Conservation (phyloP, 2,113 vertebrate genomes). For the Blennius ocellaris region DNA sequence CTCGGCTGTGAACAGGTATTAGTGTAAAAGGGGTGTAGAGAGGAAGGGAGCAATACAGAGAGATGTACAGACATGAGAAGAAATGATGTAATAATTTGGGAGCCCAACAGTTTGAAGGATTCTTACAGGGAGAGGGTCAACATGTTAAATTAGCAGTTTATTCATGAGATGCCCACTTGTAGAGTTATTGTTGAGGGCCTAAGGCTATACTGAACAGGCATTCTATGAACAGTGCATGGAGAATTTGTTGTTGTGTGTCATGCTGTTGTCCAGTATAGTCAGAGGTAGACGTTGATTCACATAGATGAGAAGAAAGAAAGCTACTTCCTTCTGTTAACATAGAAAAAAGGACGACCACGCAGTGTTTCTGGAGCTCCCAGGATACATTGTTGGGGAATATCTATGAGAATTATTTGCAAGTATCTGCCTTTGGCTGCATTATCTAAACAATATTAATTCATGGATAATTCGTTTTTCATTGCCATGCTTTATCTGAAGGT, state of each 20-base stretch:
- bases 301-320: not conserved
- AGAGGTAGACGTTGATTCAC: not conserved
- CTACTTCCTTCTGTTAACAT: not conserved
- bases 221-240: not conserved
- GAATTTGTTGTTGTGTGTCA: no score
- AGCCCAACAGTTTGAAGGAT: no score
- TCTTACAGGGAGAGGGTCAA: no score
- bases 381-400: not conserved
- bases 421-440: not conserved
- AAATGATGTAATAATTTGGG: not conserved
- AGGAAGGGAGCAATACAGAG: not conserved
- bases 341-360: no score
- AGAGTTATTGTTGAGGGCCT: not conserved
- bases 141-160: no score
- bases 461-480: not conserved
- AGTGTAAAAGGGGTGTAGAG: slow-evolving; percentile 5
- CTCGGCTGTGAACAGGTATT: slow-evolving; percentile 34
- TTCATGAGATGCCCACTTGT: not conserved
- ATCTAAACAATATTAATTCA: not conserved
- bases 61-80: not conserved
- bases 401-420: not conserved
- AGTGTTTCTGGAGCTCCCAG: not conserved
- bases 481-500: slow-evolving; percentile 2
- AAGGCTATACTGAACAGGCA: not conserved
- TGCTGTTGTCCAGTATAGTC: not conserved